Percentiles rank a stretch among this genome's conserved stretches.
Evolutionary conservation across 2,888 invertebrate genomes (phyloP).

Genomic region (Lacanobia wlatinum): DNA sequence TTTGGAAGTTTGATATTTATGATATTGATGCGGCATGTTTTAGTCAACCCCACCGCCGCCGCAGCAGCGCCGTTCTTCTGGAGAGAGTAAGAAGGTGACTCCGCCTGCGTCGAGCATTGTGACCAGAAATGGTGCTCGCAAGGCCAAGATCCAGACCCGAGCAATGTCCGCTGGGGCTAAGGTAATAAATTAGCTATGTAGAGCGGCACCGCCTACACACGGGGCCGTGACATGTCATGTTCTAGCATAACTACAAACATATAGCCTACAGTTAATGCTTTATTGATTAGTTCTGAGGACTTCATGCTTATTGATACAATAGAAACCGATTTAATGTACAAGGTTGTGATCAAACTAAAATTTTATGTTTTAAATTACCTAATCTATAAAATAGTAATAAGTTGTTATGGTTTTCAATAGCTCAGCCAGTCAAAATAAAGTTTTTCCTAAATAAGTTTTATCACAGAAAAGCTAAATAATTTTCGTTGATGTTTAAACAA

Average conservation of each 20-base stretch:
- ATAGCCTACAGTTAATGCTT: constrained; percentile 12
- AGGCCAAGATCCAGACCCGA: constrained; percentile 92
- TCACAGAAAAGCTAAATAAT: not conserved
- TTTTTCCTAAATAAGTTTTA: not conserved
- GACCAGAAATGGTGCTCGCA: constrained; percentile 91
- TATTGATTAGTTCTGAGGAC: constrained; percentile 25
- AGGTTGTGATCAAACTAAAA: not conserved
- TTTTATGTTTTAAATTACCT: not conserved
- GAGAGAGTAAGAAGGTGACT: constrained; percentile 80
- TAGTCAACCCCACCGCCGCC: constrained; percentile 82
- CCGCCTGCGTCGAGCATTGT: constrained; percentile 87
- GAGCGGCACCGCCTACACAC: constrained; percentile 54
- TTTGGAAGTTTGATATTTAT: constrained; percentile 19
- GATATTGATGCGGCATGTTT: constrained; percentile 57
- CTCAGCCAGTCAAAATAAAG: too few species aligned
- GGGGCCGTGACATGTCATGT: constrained; percentile 35
- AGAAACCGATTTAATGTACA: not conserved
- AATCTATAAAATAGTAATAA: not conserved
- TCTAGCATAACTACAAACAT: constrained; percentile 12
- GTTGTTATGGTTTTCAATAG: too few species aligned
- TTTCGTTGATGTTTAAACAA: not conserved
- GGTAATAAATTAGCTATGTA: constrained; percentile 64
- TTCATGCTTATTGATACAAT: not conserved
- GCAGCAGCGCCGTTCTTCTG: constrained; percentile 77
- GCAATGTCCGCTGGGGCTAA: constrained; percentile 90